phyloP scores from a whole-genome alignment of 2,888 invertebrate genomes.

The Silvanus unidentatus region DNA sequence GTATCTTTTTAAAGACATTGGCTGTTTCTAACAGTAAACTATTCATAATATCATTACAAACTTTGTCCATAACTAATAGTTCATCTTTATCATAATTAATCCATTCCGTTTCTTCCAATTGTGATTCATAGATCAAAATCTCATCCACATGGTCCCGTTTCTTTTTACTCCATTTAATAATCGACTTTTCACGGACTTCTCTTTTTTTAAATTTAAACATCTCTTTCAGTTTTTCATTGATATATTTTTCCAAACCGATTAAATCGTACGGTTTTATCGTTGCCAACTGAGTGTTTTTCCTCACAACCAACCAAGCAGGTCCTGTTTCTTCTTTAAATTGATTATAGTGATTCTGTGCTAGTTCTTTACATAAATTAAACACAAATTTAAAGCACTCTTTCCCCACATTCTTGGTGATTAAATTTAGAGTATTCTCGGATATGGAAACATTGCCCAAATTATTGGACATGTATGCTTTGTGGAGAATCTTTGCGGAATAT shows the following conservation, averaged over 20 bases:
- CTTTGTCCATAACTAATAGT: slow-evolving; percentile 57
- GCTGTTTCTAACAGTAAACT: slow-evolving; percentile 50
- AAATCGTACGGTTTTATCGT: slow-evolving; percentile 48
- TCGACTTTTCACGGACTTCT: slow-evolving; percentile 51
- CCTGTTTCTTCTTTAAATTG: slow-evolving; percentile 43
- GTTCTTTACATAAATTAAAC: slow-evolving; percentile 59
- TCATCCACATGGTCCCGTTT: slow-evolving; percentile 67
- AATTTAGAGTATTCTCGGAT: slow-evolving; percentile 34
- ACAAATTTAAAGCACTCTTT: slow-evolving; percentile 54
- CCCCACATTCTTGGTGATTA: slow-evolving; percentile 36
- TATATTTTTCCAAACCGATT: slow-evolving; percentile 48
- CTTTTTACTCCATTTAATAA: slow-evolving; percentile 58
- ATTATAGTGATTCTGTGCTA: slow-evolving; percentile 50
- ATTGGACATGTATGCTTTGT: slow-evolving; percentile 41
- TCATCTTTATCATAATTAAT: slow-evolving; percentile 68
- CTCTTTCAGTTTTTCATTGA: slow-evolving; percentile 50
- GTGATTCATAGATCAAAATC: slow-evolving; percentile 62
- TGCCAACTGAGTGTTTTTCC: slow-evolving; percentile 38
- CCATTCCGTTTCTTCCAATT: slow-evolving; percentile 68
- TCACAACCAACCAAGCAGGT: slow-evolving; percentile 50
- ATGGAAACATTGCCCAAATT: slow-evolving; percentile 34
- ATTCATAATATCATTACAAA: slow-evolving; percentile 55
- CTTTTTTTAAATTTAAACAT: slow-evolving; percentile 51
- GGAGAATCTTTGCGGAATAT: slow-evolving; percentile 46
- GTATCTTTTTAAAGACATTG: slow-evolving; percentile 29